A percentile compares a stretch with the other conserved stretches of the same genome.
Conservation (phyloP, 2,888 invertebrate genomes). For the Lepidocyrtoides sp. region DNA sequence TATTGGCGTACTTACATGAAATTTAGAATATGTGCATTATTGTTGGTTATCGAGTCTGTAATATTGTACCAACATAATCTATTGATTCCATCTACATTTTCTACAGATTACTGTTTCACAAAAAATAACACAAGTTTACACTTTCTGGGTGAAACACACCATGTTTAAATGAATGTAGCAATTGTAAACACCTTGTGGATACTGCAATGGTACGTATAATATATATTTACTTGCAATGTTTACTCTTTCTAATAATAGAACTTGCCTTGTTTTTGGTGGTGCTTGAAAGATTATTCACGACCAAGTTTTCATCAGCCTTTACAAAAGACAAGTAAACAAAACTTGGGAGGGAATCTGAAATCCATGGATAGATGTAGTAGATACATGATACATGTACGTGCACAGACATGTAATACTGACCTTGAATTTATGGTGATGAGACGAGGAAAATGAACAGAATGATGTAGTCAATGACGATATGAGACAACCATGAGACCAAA, state of each 20-base stretch:
- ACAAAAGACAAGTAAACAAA: constrained; percentile 33
- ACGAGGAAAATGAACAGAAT: background rate
- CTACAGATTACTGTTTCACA: too few relatives aligned
- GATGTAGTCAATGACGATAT: background rate
- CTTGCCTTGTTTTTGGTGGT: background rate
- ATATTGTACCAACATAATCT: too few relatives aligned
- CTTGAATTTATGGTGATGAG: constrained; percentile 45
- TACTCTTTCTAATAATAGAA: background rate
- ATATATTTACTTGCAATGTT: background rate
- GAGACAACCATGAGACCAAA: constrained; percentile 3
- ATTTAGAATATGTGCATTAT: too few relatives aligned
- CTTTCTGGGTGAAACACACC: too few relatives aligned
- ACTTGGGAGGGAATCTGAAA: background rate
- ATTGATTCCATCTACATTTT: too few relatives aligned
- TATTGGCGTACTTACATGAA: too few relatives aligned
- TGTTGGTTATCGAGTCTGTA: too few relatives aligned
- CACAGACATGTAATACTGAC: constrained; percentile 36
- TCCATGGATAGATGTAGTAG: background rate
- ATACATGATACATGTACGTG: too few relatives aligned
- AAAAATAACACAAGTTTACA: too few relatives aligned
- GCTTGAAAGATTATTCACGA: constrained; percentile 8
- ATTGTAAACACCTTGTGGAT: too few relatives aligned
- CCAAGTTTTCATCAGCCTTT: background rate
- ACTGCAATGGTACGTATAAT: too few relatives aligned
- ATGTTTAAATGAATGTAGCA: too few relatives aligned